Conservation (phyloP, 92 coral and sea anemone species). For the Ricordea florida region DNA sequence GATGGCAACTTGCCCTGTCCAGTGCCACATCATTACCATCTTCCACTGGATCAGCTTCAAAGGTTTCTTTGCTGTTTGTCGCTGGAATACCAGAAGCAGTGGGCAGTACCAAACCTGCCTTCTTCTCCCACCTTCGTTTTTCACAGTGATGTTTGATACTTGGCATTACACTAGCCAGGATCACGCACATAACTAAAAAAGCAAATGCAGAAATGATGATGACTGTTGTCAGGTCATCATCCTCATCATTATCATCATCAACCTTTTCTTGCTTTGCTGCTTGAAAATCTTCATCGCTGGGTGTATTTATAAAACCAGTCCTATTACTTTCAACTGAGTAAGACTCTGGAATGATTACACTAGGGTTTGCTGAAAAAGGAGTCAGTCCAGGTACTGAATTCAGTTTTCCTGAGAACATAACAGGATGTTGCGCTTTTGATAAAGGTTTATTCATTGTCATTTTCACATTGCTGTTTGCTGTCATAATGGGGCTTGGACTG, state of each 20-base stretch:
- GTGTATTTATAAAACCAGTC: not conserved
- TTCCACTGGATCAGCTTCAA: conserved; percentile 37
- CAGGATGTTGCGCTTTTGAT: too few relatives aligned
- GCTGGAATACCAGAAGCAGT: conserved; percentile 2
- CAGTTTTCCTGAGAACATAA: too few relatives aligned
- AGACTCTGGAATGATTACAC: not conserved
- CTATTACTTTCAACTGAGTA: not conserved
- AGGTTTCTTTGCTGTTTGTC: conserved; percentile 24
- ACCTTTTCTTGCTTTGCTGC: conserved; percentile 6
- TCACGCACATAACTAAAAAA: conserved; percentile 76
- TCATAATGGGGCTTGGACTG: conserved; percentile 1
- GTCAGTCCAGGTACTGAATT: too few relatives aligned
- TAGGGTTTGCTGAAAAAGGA: not conserved
- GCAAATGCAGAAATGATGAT: conserved; percentile 71
- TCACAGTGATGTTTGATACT: conserved; percentile 67
- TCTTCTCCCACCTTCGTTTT: conserved; percentile 48
- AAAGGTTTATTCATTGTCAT: too few relatives aligned
- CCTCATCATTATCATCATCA: conserved; percentile 38
- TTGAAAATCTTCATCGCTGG: not conserved
- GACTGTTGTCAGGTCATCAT: conserved; percentile 70
- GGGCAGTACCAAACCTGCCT: not conserved
- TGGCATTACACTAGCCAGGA: conserved; percentile 70
- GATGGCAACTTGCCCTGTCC: conserved; percentile 31
- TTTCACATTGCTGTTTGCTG: too few relatives aligned
- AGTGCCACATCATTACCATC: conserved; percentile 23